These are phyloP conservation scores for Chelonus insularis DNA, from an alignment of 1,140 invertebrate genomes.

Conservation along the genomic window DNA sequence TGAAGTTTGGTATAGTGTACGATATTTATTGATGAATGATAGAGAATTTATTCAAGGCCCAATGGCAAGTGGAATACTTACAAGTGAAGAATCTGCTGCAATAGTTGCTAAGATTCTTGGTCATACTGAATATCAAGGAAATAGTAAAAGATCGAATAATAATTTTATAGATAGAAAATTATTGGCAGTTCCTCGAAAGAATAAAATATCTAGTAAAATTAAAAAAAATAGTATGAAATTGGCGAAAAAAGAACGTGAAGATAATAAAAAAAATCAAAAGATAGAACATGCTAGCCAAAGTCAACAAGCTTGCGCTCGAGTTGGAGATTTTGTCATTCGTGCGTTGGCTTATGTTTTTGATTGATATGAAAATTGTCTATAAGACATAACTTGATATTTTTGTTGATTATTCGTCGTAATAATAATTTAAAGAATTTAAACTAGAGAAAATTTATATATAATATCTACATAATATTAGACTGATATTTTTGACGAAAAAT, in stretches of 20 bases:
- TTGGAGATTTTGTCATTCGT: slow-evolving; percentile 52
- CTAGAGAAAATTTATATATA: neutral
- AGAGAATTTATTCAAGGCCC: slow-evolving; percentile 64
- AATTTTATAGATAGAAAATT: slow-evolving; percentile 27
- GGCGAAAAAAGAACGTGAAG: slow-evolving; percentile 46
- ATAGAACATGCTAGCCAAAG: slow-evolving; percentile 51
- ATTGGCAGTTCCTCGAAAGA: slow-evolving; percentile 35
- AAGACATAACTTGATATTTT: neutral
- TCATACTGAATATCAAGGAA: slow-evolving; percentile 29
- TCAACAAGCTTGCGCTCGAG: slow-evolving; percentile 48
- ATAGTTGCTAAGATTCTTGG: slow-evolving; percentile 46
- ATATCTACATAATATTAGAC: neutral
- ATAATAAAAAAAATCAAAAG: slow-evolving; percentile 52
- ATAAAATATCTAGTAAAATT: slow-evolving; percentile 16
- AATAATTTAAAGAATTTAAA: neutral
- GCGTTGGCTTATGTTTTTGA: slow-evolving; percentile 58
- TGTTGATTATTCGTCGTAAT: too few relatives aligned
- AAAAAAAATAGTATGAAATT: slow-evolving; percentile 30
- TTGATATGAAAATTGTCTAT: slow-evolving; percentile 33
- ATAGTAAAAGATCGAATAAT: slow-evolving; percentile 30
- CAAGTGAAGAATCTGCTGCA: slow-evolving; percentile 44
- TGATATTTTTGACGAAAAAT: neutral
- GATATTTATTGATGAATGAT: slow-evolving; percentile 67
- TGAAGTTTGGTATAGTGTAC: slow-evolving; percentile 66
- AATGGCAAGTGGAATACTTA: slow-evolving; percentile 50